Base-by-base conservation (phyloP, 2,888 invertebrate species). In the Acleris literana region DNA sequence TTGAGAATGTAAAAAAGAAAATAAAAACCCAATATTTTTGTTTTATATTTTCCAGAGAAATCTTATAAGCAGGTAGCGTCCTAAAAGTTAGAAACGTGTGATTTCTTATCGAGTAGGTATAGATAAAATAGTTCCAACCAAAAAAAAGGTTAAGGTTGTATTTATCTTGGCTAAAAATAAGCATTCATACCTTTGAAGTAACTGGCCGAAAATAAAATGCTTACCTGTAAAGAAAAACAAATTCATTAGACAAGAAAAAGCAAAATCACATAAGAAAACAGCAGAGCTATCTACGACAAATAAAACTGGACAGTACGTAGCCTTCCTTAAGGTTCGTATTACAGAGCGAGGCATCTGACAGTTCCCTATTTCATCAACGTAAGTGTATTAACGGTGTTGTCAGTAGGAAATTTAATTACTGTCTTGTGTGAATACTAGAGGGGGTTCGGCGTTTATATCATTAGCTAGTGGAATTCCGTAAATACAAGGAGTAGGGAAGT, bases 331-430 rank as follows among this genome's bases (percentile, higher is more conserved):
- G 43, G 25, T 46, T 46, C n/a, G 9, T 6, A 44, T 16, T 17
- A 46, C 44, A 44, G 16, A 43, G 55, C 9, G 13, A 18, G 16
- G 44, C 16, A 55, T 13, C 17, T 39, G 54, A 54, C 29, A 39
- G 33, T 18, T 49, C 3, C 48, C 11, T 33, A 20, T 33, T n/a
- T 49, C 18, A 16, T 18, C 59, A 18, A 49, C 49, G 20, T 49
- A 51, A 51, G 20, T 16, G 25, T 46, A 57, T 57, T 59, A 33
- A 49, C 49, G 39, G 59, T 39, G 49, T 51, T 59, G 49, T 20
- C 39, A 49, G 18, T 29, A 22, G 16, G 33, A 39, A 59, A 59
- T 59, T 59, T 59, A 59, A 51, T 59, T 59, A 58, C 58, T 49
- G 49, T 58, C 58, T 13, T 39, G 20, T 20, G 48, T 58, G 33